These are phyloP conservation scores for Notiomystis cincta DNA, from an alignment of 2,113 vertebrate species.

Conservation along the genomic window DNA sequence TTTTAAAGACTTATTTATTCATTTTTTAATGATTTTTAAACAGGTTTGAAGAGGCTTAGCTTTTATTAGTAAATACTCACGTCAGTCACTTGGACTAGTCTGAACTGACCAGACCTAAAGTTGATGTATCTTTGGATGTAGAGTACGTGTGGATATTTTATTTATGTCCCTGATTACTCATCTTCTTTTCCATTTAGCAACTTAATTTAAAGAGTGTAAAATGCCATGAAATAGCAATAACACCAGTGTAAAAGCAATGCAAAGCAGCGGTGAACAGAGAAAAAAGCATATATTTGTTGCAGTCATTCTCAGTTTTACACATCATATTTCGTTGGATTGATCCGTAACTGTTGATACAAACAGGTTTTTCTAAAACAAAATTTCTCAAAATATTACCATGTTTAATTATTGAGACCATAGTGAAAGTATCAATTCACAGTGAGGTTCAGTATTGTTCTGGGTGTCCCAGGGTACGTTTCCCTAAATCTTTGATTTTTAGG, in stretches of 20 bases:
- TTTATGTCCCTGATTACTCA: background rate
- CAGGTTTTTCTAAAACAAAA: background rate
- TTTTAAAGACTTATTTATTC: background rate
- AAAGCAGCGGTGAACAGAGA: background rate
- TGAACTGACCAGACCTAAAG: background rate
- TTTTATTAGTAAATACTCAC: background rate
- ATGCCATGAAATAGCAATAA: background rate
- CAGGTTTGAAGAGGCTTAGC: background rate
- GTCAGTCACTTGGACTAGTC: background rate
- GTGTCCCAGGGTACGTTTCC: background rate
- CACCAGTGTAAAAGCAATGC: background rate
- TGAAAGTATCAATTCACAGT: background rate
- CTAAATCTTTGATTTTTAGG: background rate
- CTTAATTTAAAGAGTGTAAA: background rate
- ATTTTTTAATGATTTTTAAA: background rate
- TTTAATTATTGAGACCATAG: background rate
- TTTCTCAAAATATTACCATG: background rate
- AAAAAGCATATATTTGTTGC: background rate
- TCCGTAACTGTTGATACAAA: background rate
- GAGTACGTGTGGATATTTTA: background rate
- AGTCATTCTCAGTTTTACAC: background rate
- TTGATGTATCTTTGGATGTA: background rate
- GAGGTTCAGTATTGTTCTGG: background rate
- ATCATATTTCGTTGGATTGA: background rate
- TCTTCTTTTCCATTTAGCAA: background rate